Base-by-base conservation (phyloP, 2,113 vertebrate genomes). In the Genyomyrus donnyi region DNA sequence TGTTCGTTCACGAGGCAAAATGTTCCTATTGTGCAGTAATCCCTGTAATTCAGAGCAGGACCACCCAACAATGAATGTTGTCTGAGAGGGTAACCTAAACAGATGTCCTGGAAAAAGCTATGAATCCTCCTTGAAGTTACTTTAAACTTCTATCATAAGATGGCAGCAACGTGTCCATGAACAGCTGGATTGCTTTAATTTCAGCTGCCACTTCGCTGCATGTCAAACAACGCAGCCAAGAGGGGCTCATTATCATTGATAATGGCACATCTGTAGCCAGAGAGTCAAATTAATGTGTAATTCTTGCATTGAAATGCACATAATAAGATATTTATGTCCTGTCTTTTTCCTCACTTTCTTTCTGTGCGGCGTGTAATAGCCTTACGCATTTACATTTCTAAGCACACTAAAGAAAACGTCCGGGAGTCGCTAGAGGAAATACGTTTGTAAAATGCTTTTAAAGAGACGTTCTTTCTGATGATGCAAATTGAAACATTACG, bases 311-410 rank as follows among this genome's bases (percentile, higher is more conserved):
- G 62, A 48, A 74, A 80, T 88, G 87, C 87, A 88, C 53, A 88
- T 95, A 92, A 95, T 95, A 93, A 95, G 95, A 95, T 95, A 95
- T 95, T 95, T 94, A 95, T 95, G 93, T 91, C 91, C 87, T 94
- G 94, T 95, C 94, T 93, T 95, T 89, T 95, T 94, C 91, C 88
- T 70, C 91, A 19, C 87, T 62, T 53, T 45, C 53, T 42, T 19
- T 58, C 87, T 9, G 17, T 58, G 87, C 8, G 19, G 52, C 87
- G n/a, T 45, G 91, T 94, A 94, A 94, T 94, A 93, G 95, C 94
- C 93, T 93, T 91, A 92, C 93, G 92, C 39, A 11, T 21, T 62
- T 42, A 21, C 52, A n/a, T 88, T 88, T 88, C 52, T 42, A 50
- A 45, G 56, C 11, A 66, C 39, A 0, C 52, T 2, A 66, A 88